phyloP scores from a whole-genome alignment of 2,797 vertebrate species.

The Sparus aurata region DNA sequence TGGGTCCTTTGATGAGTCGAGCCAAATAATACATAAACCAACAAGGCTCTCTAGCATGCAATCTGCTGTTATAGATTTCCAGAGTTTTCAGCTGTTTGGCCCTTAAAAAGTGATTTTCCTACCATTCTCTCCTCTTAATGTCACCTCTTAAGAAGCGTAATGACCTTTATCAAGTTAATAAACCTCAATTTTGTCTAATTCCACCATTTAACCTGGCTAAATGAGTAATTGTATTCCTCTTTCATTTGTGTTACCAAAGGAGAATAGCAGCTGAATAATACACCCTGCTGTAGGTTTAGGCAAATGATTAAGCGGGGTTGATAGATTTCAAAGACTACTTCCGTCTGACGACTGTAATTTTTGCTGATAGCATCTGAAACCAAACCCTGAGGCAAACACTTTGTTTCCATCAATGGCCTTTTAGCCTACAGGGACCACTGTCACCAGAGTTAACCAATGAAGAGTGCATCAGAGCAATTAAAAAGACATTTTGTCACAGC shows the following conservation, averaged over 20 bases:
- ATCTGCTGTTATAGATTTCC: slow-evolving; percentile 42
- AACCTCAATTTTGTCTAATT: slow-evolving; percentile 45
- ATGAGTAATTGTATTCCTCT: slow-evolving; percentile 46
- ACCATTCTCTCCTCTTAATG: background rate
- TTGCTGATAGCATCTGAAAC: slow-evolving; percentile 60
- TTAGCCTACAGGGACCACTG: slow-evolving; percentile 45
- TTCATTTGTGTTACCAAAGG: slow-evolving; percentile 50
- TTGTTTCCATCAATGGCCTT: slow-evolving; percentile 56
- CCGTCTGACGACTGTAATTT: slow-evolving; percentile 40
- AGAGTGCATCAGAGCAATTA: slow-evolving; percentile 44
- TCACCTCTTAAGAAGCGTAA: slow-evolving; percentile 36
- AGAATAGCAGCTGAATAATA: slow-evolving; percentile 45
- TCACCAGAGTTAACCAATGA: slow-evolving; percentile 35
- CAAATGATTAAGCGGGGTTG: slow-evolving; percentile 56
- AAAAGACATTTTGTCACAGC: slow-evolving; percentile 38
- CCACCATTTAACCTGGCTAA: slow-evolving; percentile 48
- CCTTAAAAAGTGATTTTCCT: slow-evolving; percentile 16
- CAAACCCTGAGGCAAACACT: slow-evolving; percentile 58
- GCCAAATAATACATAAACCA: slow-evolving; percentile 49
- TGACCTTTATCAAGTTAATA: slow-evolving; percentile 59
- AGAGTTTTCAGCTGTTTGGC: slow-evolving; percentile 40
- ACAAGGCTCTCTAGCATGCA: slow-evolving; percentile 51
- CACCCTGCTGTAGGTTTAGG: slow-evolving; percentile 42
- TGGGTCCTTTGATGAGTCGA: slow-evolving; percentile 43
- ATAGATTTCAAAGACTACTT: slow-evolving; percentile 67